Percentiles rank a stretch among this genome's conserved stretches.
Conservation (phyloP, 1,140 invertebrate genomes). For the Acyrthosiphon pisum region DNA sequence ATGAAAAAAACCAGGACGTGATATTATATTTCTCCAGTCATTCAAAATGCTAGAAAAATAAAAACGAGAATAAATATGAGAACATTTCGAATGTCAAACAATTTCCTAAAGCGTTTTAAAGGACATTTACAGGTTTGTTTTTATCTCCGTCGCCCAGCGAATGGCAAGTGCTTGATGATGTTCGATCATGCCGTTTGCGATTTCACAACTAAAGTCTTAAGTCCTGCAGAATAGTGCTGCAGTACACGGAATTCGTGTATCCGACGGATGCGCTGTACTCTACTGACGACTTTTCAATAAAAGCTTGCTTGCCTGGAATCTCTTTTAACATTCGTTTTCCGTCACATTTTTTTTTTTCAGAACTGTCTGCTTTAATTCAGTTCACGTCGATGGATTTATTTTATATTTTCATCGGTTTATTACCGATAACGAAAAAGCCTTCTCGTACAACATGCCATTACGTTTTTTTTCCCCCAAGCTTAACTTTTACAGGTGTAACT, state of each 20-base stretch:
- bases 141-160: background rate
- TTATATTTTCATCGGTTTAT: conserved; percentile 32
- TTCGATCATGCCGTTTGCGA: background rate
- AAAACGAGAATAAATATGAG: background rate
- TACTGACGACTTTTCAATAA: background rate
- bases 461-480: background rate
- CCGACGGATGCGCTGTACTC: background rate
- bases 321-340: background rate
- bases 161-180: background rate
- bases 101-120: background rate
- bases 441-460: background rate
- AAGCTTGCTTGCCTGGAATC: background rate
- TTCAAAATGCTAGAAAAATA: background rate
- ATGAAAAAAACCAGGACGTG: background rate
- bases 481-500: conserved; percentile 25
- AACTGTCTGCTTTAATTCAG: background rate
- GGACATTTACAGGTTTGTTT: background rate
- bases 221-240: background rate
- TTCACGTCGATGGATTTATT: conserved; percentile 32
- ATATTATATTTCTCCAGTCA: background rate
- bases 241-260: background rate
- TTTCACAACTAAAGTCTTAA: background rate
- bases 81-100: background rate
- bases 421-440: background rate
- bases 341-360: background rate